These are phyloP conservation scores for Sminthurinus signatus DNA, from an alignment of 1,140 invertebrate species.

Conservation along the genomic window DNA sequence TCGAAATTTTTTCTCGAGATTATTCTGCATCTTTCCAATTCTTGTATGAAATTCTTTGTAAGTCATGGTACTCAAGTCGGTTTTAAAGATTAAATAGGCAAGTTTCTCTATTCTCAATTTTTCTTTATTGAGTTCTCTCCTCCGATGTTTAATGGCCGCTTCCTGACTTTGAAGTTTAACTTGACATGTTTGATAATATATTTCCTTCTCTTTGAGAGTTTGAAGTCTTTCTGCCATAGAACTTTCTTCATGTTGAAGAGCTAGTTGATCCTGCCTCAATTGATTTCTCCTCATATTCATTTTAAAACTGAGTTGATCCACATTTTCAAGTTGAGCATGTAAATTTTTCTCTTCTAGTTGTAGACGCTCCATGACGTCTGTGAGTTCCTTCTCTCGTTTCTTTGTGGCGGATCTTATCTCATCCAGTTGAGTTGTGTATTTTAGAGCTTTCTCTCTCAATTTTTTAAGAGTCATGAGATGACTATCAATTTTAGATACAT, in stretches of 20 bases:
- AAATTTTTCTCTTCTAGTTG: slow-evolving; percentile 5
- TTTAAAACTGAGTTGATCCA: slow-evolving; percentile 9
- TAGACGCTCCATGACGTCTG: slow-evolving; percentile 2
- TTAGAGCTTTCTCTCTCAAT: slow-evolving; percentile 4
- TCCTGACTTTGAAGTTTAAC: slow-evolving; percentile 12
- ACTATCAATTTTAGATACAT: slow-evolving; percentile 1
- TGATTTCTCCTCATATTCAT: slow-evolving; percentile 6
- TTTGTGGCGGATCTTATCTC: slow-evolving; percentile 2
- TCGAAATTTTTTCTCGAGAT: neutral
- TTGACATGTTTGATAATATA: neutral
- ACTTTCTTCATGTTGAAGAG: neutral
- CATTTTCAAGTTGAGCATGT: neutral
- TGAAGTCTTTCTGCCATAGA: slow-evolving; percentile 3
- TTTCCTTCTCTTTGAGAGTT: slow-evolving; percentile 10
- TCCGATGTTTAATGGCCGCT: neutral
- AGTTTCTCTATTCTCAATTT: slow-evolving; percentile 5
- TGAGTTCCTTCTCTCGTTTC: slow-evolving; percentile 8
- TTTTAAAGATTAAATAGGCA: slow-evolving; percentile 11
- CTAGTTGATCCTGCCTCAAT: neutral
- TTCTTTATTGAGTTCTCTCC: slow-evolving; percentile 1
- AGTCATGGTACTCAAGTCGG: slow-evolving; percentile 5
- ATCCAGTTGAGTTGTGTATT: slow-evolving; percentile 10
- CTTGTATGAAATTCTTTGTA: slow-evolving; percentile 1
- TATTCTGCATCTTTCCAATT: neutral
- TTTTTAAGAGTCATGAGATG: neutral